Evolutionary conservation across 37 sponge, comb jelly and placozoan genomes (phyloP), one percentile per base, ranked within the genome.

Genomic region (Geodia barretti): DNA sequence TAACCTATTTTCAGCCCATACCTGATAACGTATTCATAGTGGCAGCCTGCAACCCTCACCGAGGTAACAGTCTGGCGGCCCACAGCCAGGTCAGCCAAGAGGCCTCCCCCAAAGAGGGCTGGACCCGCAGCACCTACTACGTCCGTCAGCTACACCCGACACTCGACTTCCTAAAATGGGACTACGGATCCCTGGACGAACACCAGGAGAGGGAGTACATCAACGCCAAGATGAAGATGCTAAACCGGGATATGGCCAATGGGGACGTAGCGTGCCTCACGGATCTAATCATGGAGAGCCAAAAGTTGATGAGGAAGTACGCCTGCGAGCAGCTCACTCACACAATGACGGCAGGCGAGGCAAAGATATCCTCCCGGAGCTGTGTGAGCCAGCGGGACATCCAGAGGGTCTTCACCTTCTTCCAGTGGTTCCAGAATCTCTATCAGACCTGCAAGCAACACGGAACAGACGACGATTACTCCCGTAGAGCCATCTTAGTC

Each of bases 41-140:
- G 7, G 97, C 91, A 32, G 97, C 97, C 17, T 93, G 94, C 64
- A 96, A 96, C 86, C 97, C 97, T 79, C 97, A 96, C 78, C 86
- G 95, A 41, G 84, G 95, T 7, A 91, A 91, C 89, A 91, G 92
- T 68, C 72, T 91, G 54, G 92, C 81, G 11, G 60, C 93, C 47
- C 80, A 78, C 63, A 64, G 28, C 1, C 5, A 30, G 39, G 14
- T 17, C 7, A 47, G 54, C 54, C 54, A 36, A 42, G 79, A 14
- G 7, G 43, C 60, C 24, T 14, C 54, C 7, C 32, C 75, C 11
- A 74, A 79, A n/a, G 85, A 83, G 40, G 86, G 73, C n/a, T 96
- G 97, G 97, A 65, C 93, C 36, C 39, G 86, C 19, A 89, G 94
- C 2, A 79, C 86, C 2, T 96, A 96, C 76, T 93, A 96, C 74